Base-by-base conservation (phyloP, 1,140 invertebrate genomes). In the Drosophila melanica region DNA sequence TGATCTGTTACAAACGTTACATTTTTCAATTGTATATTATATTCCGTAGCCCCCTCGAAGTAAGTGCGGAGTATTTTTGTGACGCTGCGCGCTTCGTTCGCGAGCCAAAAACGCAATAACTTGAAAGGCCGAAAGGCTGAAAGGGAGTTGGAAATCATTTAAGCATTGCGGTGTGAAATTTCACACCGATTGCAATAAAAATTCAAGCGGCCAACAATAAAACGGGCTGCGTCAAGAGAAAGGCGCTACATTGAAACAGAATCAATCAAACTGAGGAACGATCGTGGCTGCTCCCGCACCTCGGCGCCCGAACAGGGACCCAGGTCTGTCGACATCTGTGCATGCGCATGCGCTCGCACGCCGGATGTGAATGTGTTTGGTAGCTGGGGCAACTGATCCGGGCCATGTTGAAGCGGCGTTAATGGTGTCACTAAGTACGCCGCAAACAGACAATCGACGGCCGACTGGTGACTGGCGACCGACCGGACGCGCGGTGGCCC, bases 111-210 rank as follows among this genome's bases (percentile, higher is more conserved):
- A 48, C 35, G n/a, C 18, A 53, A 39, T 23, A 44, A 53, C 27
- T 42, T 20, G 42, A 62, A 63, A 35, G 55, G 64, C 23, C 30
- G 62, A 69, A 16, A 20, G 11, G 18, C 9, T 11, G 10, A 27
- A 63, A 63, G 58, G 59, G 62, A 51, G 59, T 54, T 77, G 63
- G 80, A 70, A 89, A 89, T 89, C 84, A 89, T 91, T 91, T 91
- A 87, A 85, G 85, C 90, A 87, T 87, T 81, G 75, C 90, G 90
- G 90, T 91, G 90, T 91, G 90, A 91, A 91, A 91, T 91, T 91
- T 91, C 90, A 91, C 90, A 91, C 90, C 90, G 85, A 89, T 89
- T 72, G 84, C 79, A 89, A 89, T 89, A 89, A 91, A 91, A 90
- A 81, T 75, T 78, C 71, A 90, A 64, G 41, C 75, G 57, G 41